Conservation (phyloP, 2,797 vertebrate genomes). For the Sebastes flavidus region DNA sequence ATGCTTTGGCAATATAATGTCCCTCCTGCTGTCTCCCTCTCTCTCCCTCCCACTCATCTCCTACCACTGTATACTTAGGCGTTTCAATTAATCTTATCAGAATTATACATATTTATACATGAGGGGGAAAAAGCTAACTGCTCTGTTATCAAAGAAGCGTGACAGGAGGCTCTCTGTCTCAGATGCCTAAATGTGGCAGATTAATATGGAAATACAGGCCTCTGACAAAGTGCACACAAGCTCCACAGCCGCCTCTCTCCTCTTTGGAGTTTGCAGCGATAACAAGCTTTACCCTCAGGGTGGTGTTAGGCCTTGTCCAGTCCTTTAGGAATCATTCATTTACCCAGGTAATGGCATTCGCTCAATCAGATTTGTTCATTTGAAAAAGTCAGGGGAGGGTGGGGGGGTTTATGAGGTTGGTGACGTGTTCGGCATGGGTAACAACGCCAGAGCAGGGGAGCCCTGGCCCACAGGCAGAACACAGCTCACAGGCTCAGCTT, state of each 20-base stretch:
- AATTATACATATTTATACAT: slow-evolving; percentile 86
- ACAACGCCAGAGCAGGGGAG: slow-evolving; percentile 42
- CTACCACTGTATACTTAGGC: slow-evolving; percentile 77
- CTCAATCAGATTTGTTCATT: slow-evolving; percentile 82
- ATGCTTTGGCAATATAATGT: slow-evolving; percentile 59
- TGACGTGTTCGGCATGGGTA: slow-evolving; percentile 69
- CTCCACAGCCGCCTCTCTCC: slow-evolving; percentile 52
- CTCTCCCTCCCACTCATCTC: slow-evolving; percentile 50
- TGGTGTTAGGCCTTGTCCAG: slow-evolving; percentile 74
- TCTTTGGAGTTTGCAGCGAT: slow-evolving; percentile 73
- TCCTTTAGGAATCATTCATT: slow-evolving; percentile 83
- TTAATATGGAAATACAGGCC: slow-evolving; percentile 82
- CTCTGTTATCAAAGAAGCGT: slow-evolving; percentile 76
- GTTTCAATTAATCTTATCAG: slow-evolving; percentile 86
- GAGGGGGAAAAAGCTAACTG: slow-evolving; percentile 76
- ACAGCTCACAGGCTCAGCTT: slow-evolving; percentile 36
- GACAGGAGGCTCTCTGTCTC: slow-evolving; percentile 76
- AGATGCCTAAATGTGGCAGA: slow-evolving; percentile 76
- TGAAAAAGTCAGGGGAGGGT: slow-evolving; percentile 65
- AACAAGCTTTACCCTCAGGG: slow-evolving; percentile 81
- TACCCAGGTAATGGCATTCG: slow-evolving; percentile 80
- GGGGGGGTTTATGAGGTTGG: slow-evolving; percentile 59
- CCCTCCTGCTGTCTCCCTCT: slow-evolving; percentile 32
- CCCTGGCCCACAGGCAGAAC: slow-evolving; percentile 16
- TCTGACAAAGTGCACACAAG: slow-evolving; percentile 69